These are phyloP conservation scores for Tinea trinotella DNA, from an alignment of 2,888 invertebrate species.

Conservation along the genomic window DNA sequence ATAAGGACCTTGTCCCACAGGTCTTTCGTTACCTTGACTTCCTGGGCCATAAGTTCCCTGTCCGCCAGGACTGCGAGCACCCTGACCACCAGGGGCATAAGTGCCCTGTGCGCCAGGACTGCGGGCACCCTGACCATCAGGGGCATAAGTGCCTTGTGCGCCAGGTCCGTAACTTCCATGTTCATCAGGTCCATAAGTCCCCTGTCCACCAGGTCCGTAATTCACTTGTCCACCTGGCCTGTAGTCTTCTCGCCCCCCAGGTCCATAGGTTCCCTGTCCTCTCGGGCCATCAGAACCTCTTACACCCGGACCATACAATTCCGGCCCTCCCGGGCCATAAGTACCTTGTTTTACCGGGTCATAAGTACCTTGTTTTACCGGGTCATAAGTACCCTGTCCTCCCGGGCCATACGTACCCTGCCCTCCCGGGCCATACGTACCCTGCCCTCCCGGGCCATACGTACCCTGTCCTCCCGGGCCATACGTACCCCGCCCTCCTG, in stretches of 20 bases:
- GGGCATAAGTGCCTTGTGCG: constrained; percentile 2
- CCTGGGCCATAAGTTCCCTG: constrained; percentile 3
- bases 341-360: constrained; percentile 13
- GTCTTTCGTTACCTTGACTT: background rate
- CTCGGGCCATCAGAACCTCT: constrained; percentile 1
- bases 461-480: constrained; percentile 21
- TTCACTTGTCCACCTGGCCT: constrained; percentile 8
- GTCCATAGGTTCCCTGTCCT: constrained; percentile 9
- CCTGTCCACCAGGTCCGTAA: background rate
- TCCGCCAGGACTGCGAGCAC: background rate
- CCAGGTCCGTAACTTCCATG: constrained; percentile 16
- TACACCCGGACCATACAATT: constrained; percentile 19
- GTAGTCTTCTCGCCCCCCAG: background rate
- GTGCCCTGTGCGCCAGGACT: constrained; percentile 13
- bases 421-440: constrained; percentile 15
- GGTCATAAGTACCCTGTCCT: background rate
- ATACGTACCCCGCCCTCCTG: constrained; percentile 14
- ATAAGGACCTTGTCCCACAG: constrained; percentile 16
- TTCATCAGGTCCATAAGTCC: constrained; percentile 5
- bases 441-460: constrained; percentile 21
- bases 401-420: constrained; percentile 5
- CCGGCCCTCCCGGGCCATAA: constrained; percentile 20
- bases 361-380: constrained; percentile 4
- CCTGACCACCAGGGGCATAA: constrained; percentile 17
- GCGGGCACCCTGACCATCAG: constrained; percentile 16